Conservation (phyloP, 2,113 vertebrate species). For the Scopus umbretta region DNA sequence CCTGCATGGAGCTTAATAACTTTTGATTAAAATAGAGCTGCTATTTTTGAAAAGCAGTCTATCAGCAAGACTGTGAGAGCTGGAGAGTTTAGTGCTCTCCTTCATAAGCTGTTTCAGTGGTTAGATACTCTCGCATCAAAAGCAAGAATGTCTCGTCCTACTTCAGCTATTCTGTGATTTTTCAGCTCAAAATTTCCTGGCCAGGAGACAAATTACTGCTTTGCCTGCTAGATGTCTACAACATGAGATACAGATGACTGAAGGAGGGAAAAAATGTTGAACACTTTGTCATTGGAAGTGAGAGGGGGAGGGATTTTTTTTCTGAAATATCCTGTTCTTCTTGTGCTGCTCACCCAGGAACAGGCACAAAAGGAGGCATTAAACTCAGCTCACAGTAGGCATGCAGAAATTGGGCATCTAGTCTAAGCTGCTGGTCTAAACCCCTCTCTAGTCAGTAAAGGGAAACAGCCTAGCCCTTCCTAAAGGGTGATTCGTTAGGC, state of each 20-base stretch:
- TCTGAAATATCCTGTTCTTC: neutral
- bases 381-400: neutral
- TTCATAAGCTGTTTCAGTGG: neutral
- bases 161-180: neutral
- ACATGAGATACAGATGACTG: fast-evolving
- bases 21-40: neutral
- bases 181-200: neutral
- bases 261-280: neutral
- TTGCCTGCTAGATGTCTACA: neutral
- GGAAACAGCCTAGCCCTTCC: neutral
- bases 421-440: neutral
- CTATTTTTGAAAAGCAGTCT: neutral
- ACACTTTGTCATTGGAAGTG: neutral
- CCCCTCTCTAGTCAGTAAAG: too few relatives aligned
- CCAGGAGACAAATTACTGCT: neutral
- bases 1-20: neutral
- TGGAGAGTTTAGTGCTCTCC: neutral
- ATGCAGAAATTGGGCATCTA: neutral
- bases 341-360: neutral
- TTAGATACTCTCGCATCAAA: neutral
- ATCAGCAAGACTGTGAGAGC: neutral
- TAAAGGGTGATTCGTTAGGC: neutral
- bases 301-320: neutral
- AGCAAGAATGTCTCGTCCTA: neutral
- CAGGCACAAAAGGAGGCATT: neutral